Conservation (phyloP, 2,113 vertebrate species). For the Zapus hudsonius region DNA sequence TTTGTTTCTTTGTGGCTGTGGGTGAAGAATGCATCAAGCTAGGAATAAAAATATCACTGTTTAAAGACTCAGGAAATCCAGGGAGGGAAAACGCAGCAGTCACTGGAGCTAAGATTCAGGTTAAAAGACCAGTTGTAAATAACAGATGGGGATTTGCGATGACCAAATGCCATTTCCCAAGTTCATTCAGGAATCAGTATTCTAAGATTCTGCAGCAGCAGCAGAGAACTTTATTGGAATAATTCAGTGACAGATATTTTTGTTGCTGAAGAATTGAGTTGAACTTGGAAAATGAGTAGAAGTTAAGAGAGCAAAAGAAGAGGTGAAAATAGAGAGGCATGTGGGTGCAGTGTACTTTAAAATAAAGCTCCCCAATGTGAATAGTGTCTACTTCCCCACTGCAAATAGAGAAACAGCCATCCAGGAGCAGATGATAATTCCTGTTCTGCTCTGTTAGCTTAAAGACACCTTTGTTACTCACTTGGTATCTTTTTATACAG, state of each 20-base stretch:
- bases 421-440: background rate
- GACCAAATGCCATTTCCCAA: background rate
- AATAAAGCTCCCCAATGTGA: no score
- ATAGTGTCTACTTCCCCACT: background rate
- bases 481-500: background rate
- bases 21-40: background rate
- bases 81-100: background rate
- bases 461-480: no score
- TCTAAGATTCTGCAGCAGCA: background rate
- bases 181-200: background rate
- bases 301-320: background rate
- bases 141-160: background rate
- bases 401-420: background rate
- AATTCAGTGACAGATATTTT: background rate
- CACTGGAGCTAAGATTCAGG: background rate
- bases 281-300: background rate
- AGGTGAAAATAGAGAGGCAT: background rate
- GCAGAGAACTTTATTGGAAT: background rate
- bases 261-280: background rate
- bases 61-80: background rate
- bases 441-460: background rate
- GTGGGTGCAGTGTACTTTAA: background rate
- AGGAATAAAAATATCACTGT: background rate
- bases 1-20: background rate
- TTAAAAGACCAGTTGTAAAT: background rate